These are phyloP conservation scores for Pangasianodon gigas DNA, from an alignment of 2,113 vertebrate species.

Conservation along the genomic window DNA sequence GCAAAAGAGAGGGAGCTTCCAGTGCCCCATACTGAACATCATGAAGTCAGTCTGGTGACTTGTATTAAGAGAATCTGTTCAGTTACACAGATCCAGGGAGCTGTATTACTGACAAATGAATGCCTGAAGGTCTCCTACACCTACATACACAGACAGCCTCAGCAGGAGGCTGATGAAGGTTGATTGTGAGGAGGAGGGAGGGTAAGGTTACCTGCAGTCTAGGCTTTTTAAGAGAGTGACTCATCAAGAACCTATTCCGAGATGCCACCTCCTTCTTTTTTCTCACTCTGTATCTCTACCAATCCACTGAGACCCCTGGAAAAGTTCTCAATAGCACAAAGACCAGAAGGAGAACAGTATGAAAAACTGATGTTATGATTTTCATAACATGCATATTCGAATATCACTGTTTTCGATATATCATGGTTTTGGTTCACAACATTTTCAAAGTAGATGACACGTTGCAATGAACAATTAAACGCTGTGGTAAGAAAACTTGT, in stretches of 20 bases:
- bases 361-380: background rate
- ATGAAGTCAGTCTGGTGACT: slow-evolving; percentile 22
- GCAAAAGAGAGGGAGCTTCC: slow-evolving; percentile 9
- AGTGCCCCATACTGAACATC: slow-evolving; percentile 4
- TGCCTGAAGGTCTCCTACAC: slow-evolving; percentile 43
- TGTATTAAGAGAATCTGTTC: slow-evolving; percentile 35
- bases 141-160: slow-evolving; percentile 36
- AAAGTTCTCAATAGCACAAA: slow-evolving; percentile 25
- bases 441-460: background rate
- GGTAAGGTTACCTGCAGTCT: slow-evolving; percentile 50
- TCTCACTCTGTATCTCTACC: background rate
- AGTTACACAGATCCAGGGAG: slow-evolving; percentile 27
- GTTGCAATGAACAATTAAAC: background rate
- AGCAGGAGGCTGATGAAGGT: slow-evolving; percentile 48
- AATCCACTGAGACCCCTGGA: background rate
- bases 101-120: slow-evolving; percentile 42
- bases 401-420: background rate
- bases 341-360: background rate
- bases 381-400: background rate
- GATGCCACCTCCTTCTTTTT: slow-evolving; percentile 41
- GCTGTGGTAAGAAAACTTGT: background rate
- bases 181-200: slow-evolving; percentile 46
- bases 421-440: background rate
- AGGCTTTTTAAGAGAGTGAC: slow-evolving; percentile 55
- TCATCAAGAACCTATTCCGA: slow-evolving; percentile 53